These are phyloP conservation scores for Drosophila yakuba DNA, from an alignment of 1,140 invertebrate species.

Conservation along the genomic window DNA sequence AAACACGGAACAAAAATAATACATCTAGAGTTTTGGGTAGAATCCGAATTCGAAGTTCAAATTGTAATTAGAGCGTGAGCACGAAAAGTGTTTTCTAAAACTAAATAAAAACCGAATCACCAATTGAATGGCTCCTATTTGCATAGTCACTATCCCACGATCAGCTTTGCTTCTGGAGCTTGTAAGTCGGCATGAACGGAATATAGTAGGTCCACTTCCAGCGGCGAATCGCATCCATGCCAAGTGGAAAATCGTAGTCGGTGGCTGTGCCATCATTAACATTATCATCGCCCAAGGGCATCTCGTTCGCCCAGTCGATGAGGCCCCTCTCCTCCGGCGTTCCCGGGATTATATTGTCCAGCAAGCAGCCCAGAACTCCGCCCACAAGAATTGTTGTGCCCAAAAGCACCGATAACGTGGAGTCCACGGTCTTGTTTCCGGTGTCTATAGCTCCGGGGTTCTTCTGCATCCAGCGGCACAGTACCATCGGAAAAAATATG, in stretches of 20 bases:
- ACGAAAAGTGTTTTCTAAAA: constrained; percentile 32
- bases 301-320: constrained; percentile 89
- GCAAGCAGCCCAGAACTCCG: constrained; percentile 90
- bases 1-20: constrained; percentile 11
- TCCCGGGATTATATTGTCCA: constrained; percentile 95
- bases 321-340: constrained; percentile 89
- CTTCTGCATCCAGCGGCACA: constrained; percentile 91
- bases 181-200: constrained; percentile 90
- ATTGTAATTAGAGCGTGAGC: constrained; percentile 32
- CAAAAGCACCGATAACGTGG: constrained; percentile 91
- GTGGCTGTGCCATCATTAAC: constrained; percentile 85
- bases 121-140: constrained; percentile 11
- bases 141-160: neutral
- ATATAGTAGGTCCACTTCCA: constrained; percentile 88
- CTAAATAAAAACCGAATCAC: constrained; percentile 40
- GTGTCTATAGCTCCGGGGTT: constrained; percentile 89
- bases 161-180: constrained; percentile 76
- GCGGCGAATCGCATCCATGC: constrained; percentile 86
- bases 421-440: constrained; percentile 89
- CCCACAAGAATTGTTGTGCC: constrained; percentile 94
- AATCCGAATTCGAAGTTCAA: constrained; percentile 23
- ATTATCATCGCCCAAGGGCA: constrained; percentile 86
- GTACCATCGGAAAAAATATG: constrained; percentile 92
- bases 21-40: constrained; percentile 32
- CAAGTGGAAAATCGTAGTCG: constrained; percentile 91